These are phyloP conservation scores for Macrotus californicus DNA, from an alignment of 2,113 vertebrate genomes.

Conservation along the genomic window DNA sequence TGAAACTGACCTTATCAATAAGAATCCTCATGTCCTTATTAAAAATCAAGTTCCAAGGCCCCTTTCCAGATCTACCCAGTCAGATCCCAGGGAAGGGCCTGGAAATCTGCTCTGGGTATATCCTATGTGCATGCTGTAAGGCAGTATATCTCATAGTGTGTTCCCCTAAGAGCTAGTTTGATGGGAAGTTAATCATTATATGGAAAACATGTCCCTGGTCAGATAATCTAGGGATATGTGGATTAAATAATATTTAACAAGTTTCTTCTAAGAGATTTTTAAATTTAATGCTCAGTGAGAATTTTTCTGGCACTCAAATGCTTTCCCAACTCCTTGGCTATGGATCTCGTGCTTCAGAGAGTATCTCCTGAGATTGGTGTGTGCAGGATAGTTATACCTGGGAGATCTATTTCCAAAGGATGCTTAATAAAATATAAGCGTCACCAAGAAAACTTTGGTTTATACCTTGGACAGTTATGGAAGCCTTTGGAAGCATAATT, in stretches of 20 bases:
- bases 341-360: not conserved
- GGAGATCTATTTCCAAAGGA: not conserved
- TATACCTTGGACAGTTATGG: not conserved
- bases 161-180: not conserved
- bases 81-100: not conserved
- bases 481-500: not conserved
- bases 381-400: not conserved
- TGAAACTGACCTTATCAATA: not conserved
- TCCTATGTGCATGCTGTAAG: accelerated
- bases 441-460: not conserved
- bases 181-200: not conserved
- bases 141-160: not conserved
- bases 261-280: not conserved
- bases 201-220: not conserved
- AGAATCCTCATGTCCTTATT: not conserved
- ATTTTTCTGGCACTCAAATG: not conserved
- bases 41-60: not conserved
- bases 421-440: not conserved
- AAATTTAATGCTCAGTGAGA: not conserved
- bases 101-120: not conserved
- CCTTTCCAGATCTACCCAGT: not conserved
- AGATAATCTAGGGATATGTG: not conserved
- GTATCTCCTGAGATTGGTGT: not conserved
- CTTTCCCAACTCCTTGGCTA: not conserved
- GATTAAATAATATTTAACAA: not conserved